Base-by-base conservation (phyloP, 2,113 vertebrate species). In the Lathamus discolor region DNA sequence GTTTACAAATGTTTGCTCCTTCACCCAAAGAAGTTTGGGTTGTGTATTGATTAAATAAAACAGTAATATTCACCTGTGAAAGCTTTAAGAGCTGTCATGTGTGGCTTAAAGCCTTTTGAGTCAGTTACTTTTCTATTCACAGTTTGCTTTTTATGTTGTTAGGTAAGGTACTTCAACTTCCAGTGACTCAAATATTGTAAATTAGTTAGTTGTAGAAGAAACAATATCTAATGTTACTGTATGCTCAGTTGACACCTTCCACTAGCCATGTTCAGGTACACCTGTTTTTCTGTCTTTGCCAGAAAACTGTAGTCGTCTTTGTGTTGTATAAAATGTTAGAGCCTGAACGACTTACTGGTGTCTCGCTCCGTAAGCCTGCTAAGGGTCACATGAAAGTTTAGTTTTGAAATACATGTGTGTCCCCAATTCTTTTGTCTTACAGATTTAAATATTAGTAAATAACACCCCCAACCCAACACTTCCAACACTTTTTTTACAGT, bases 381-480 rank as follows among this genome's bases (percentile, higher is more conserved):
- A 48, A 76, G 27, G 19, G 44, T 78, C 0, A 0, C n/a, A 14
- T 52, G 35, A 57, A 85, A 73, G 73, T 41, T 55, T 57, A n/a
- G 25, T 77, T 88, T 64, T 74, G 7, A 72, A 69, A 44, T 79
- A 39, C 24, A 7, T 35, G 9, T 64, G 4, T 28, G 24, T 77
- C 4, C 24, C 16, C 12, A 63, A 23, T 8, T 64, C 25, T 81
- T 46, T 37, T 0, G 0, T 72, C 11, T 43, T 76, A 19, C 0
- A 0, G 5, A 63, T 91, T 76, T 35, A 78, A 86, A 37, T 46
- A 13, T 23, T 31, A 41, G 35, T 16, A 24, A 18, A 7, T 33
- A 9, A 24, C 15, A 29, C 25, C 17, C 12, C 6, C 41, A 43
- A 6, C 13, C 11, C 62, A 74, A 19, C 10, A 5, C 51, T 83